phyloP scores from a whole-genome alignment of 2,113 vertebrate genomes.

The Eulemur rufifrons region DNA sequence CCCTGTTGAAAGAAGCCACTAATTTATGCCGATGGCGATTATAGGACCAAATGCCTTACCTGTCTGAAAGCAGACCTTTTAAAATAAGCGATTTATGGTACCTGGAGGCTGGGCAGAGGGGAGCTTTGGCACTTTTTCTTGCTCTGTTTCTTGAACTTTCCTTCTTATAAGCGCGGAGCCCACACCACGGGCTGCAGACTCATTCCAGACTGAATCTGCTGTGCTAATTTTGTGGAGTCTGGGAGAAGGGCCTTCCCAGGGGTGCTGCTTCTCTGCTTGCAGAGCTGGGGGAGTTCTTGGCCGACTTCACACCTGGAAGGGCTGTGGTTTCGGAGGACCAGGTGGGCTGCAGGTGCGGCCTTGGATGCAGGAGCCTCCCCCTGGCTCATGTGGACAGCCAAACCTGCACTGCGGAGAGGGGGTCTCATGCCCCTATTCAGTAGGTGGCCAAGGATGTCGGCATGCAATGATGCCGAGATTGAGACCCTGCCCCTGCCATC shows the following conservation, averaged over 20 bases:
- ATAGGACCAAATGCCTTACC: not conserved
- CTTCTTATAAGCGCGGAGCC: not conserved
- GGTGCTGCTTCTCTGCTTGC: not conserved
- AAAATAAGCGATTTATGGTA: not conserved
- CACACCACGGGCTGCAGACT: rapidly evolving
- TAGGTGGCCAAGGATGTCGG: not conserved
- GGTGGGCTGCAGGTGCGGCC: not conserved
- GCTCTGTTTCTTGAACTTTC: not conserved
- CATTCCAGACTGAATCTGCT: rapidly evolving
- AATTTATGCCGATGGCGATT: not conserved
- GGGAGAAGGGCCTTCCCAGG: not conserved
- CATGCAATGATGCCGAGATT: not conserved
- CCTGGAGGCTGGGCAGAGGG: not conserved
- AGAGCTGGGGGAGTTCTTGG: not conserved
- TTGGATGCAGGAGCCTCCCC: not conserved
- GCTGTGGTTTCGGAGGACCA: not conserved
- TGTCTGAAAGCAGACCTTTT: not conserved
- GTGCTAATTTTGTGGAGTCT: not conserved
- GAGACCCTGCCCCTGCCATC: not conserved
- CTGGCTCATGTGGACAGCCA: not conserved
- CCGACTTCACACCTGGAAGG: rapidly evolving
- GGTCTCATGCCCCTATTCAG: not conserved
- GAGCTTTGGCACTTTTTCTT: not conserved
- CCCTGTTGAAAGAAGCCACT: not conserved
- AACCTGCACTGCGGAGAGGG: not conserved